Base-by-base conservation (phyloP, 2,888 invertebrate genomes). In the Standfussiana lucernea region DNA sequence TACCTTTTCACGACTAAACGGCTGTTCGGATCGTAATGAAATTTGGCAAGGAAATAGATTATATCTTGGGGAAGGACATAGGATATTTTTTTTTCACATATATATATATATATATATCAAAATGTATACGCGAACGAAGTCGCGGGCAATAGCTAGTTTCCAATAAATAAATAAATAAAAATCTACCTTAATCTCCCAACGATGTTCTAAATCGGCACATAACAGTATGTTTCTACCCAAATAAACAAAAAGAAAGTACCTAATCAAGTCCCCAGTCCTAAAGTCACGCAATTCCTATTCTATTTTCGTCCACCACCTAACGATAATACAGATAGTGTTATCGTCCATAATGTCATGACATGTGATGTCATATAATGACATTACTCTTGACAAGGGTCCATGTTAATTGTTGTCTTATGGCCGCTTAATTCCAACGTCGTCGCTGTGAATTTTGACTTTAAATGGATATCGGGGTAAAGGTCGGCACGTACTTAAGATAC, bases 301-400 rank as follows among this genome's bases (percentile, higher is more conserved):
- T 68, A 84, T 80, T 84, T 84, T 59, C 24, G 37, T 24, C 28
- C 47, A 59, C 67, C 62, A 11, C 45, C 50, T 59, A 21, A 64
- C 15, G 59, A 59, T 53, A 24, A 53, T 59, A 24, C 28, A 71
- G 64, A 80, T 45, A 40, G 35, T 62, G 42, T 75, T 85, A 77
- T 75, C 73, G 28, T 40, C 69, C 74, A 67, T 53, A 50, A 45
- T 72, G 42, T 32, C 53, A 21, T 50, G 74, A 64, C 66, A 53
- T 70, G 35, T 72, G 77, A 85, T 69, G 69, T 85, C 68, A 85
- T 18, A 64, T 42, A 45, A 59, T 59, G 32, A 40, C 71, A 72
- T 45, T 13, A 18, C 28, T 56, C 65, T 69, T 85, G 85, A 83
- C 69, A 75, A n/a, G 83, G 85, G 85, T 84, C 28, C 47, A 21